Base-by-base conservation (phyloP, 1,140 invertebrate species). In the Bicyclus anynana region DNA sequence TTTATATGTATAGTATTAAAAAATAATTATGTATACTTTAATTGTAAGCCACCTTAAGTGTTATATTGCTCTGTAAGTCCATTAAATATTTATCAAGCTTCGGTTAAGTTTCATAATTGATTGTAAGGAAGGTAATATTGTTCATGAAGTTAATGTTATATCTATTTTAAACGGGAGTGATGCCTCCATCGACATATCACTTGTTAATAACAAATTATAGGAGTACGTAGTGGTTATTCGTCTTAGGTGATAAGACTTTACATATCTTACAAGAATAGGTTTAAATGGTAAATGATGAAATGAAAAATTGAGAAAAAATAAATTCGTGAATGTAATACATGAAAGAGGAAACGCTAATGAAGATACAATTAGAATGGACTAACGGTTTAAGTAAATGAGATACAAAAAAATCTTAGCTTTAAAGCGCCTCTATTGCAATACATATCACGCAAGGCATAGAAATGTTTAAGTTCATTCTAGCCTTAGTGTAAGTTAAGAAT, bases 191-290 rank as follows among this genome's bases (percentile, higher is more conserved):
- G 74, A 88, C 85, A 88, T 88, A 88, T 88, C 85, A 88, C 80
- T 88, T 85, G 85, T 86, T 85, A 86, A 81, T 80, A 86, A 85
- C 67, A 80, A 84, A 82, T 83, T 85, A 83, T 80, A 85, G 74
- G 77, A 73, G 61, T 79, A 80, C 65, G 74, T 86, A 84, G 78
- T 62, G 35, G 67, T 84, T 84, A 84, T 78, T 84, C 69, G 75
- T 85, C 74, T 70, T 87, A 84, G 77, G 53, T 47, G 20, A 53
- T 86, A 86, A 86, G 76, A 73, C 68, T 77, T 74, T 74, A 87
- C 84, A 87, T 87, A 87, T 87, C 84, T 83, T 74, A 74, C 58
- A 62, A 64, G 48, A 63, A 62, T 80, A 72, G 72, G 69, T 53
- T 67, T 61, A 61, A 21, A 37, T 37, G 40, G 33, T 56, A 52